phyloP scores from a whole-genome alignment of 1,140 invertebrate species.

The Limonius californicus region DNA sequence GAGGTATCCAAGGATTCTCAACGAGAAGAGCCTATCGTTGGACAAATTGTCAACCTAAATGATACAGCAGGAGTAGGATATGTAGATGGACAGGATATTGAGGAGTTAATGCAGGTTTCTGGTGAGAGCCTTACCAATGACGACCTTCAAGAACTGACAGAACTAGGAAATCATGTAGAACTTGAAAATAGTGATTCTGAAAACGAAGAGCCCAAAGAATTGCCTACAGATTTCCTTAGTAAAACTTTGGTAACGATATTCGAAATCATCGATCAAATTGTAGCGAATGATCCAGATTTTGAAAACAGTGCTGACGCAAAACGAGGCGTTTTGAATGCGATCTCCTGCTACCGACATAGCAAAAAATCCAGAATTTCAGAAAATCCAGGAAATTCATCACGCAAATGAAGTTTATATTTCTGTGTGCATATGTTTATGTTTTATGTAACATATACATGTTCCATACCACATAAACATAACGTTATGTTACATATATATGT shows the following conservation, averaged over 20 bases:
- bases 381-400: background rate
- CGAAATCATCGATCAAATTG: too few relatives aligned
- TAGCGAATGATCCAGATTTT: too few relatives aligned
- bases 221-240: background rate
- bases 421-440: too few relatives aligned
- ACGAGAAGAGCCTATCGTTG: background rate
- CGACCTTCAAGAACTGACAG: conserved; percentile 10
- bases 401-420: too few relatives aligned
- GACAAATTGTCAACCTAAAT: background rate
- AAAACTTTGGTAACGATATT: background rate
- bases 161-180: background rate
- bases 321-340: too few relatives aligned
- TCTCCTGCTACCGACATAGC: background rate
- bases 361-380: background rate
- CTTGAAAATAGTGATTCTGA: too few relatives aligned
- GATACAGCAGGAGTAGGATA: conserved; percentile 12
- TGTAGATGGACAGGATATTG: conserved; percentile 11
- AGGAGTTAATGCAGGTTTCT: too few relatives aligned
- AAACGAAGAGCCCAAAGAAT: background rate
- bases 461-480: too few relatives aligned
- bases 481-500: too few relatives aligned
- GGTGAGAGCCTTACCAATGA: too few relatives aligned
- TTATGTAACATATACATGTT: too few relatives aligned
- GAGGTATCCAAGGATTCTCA: too few relatives aligned
- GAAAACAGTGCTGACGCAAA: background rate